Evolutionary conservation across 2,797 vertebrate genomes (phyloP), one percentile per base, ranked within the genome.

Genomic region (Mallotus villosus): DNA sequence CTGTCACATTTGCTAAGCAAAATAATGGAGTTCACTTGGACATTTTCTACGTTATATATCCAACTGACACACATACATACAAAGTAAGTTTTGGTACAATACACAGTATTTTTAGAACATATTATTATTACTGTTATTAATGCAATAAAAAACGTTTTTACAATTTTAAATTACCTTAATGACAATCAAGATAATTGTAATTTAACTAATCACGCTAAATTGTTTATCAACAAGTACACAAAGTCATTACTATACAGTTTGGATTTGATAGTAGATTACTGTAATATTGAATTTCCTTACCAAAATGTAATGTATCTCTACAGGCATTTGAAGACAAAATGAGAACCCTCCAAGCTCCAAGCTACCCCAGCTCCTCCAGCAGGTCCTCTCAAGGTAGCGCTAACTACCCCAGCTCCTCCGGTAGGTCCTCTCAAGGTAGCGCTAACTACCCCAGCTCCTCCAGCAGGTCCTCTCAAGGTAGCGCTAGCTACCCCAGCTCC

Each of bases 11-110:
- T 78, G 84, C 88, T 19, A 3, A 1, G 9, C 0, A 2, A 1
- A 0, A 0, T 4, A 0, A n/a, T 0, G 0, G 0, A 0, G 1
- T 19, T 0, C 73, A 60, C 6, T 68, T 92, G 53, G 82, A 91
- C 0, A 85, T 97, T 22, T 63, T 81, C 55, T 89, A 97, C 84
- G 92, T 97, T 32, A 82, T 95, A 68, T 81, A 53, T 79, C 93
- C 92, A 1, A 0, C 0, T 2, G 90, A 95, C 3, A 0, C 0
- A 0, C 0, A 60, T 0, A 81, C 12, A 51, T 89, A 82, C n/a
- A 5, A 86, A 92, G 96, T 96, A 86, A 88, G 22, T 72, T 62
- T 53, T 58, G 4, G 2, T 24, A 62, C 70, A 34, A 34, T 1
- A 34, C 32, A 34, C 5, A 8, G 32, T 8, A 32, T 21, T 27